Conservation (phyloP, 2,888 invertebrate genomes). For the Clunio marinus region DNA sequence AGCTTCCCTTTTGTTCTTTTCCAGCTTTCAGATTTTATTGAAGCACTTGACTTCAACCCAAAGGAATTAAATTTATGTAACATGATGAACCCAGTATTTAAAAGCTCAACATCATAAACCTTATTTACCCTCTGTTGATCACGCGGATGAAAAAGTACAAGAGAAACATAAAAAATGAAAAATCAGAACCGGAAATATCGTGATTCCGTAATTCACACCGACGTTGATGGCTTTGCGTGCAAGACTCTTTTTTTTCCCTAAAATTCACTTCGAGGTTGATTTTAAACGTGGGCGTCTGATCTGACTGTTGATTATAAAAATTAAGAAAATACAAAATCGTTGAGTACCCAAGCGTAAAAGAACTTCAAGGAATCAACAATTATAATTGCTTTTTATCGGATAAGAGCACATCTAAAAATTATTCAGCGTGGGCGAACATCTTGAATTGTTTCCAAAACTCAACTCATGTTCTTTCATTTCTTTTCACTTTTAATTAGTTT, state of each 20-base stretch:
- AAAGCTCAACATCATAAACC: too few species aligned
- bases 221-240: conserved; percentile 36
- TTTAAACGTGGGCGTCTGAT: background rate
- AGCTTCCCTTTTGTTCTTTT: background rate
- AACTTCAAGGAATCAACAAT: conserved; percentile 24
- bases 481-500: background rate
- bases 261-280: background rate
- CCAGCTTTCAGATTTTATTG: conserved; percentile 4
- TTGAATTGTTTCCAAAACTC: conserved; percentile 13
- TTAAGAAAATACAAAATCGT: background rate
- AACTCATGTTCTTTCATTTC: background rate
- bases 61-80: too few species aligned
- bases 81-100: too few species aligned
- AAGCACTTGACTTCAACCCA: too few species aligned
- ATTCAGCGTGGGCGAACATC: background rate
- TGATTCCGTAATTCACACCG: conserved; percentile 39
- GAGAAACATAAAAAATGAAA: conserved; percentile 28
- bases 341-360: conserved; percentile 1
- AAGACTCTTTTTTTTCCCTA: conserved; percentile 3
- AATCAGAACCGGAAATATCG: conserved; percentile 35
- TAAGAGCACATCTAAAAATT: background rate
- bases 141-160: background rate
- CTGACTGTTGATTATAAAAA: conserved; percentile 35
- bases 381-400: conserved; percentile 25
- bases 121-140: background rate